Base-by-base conservation (phyloP, 1,140 invertebrate genomes). In the Atopsyche davidsoni region DNA sequence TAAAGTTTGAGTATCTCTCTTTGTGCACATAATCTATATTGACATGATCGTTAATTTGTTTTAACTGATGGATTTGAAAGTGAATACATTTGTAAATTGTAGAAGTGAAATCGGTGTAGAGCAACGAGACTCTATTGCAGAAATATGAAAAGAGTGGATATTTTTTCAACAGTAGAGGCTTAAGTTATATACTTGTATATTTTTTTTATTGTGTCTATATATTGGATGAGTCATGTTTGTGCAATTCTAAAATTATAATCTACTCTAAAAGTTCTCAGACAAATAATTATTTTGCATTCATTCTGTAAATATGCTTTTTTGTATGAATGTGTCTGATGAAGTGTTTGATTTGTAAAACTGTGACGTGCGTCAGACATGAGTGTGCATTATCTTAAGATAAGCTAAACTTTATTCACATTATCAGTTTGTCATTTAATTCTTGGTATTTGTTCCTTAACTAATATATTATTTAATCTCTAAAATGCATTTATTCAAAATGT, bases 271-370 rank as follows among this genome's bases (percentile, higher is more conserved):
- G 16, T n/a, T 13, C 3, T 34, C n/a, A 4, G 16, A 34, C 3
- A 34, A 4, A 34, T 34, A 3, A 28, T 7, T n/a, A n/a, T n/a
- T n/a, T n/a, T n/a, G 25, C 6, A 28, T 28, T 34, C 3, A 34
- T 34, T 13, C 16, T 34, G 32, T 34, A 34, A 34, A 34, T 34
- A 34, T 11, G 32, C 32, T 34, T 34, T 34, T 34, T 34, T 34
- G 32, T 34, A 34, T 34, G 32, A 11, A 34, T 34, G 32, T 34
- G n/a, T 34, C 32, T 34, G 4, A 34, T 34, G 11, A 34, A 34
- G 32, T 34, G n/a, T 13, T 34, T 11, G n/a, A 11, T n/a, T 16
- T 11, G 3, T 13, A 3, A 34, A 4, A 16, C n/a, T 13, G 11
- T 13, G 3, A 4, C n/a, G n/a, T 34, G 32, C 16, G 11, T 34